phyloP scores from a whole-genome alignment of 1,140 invertebrate species.

The Drosophila melanica region DNA sequence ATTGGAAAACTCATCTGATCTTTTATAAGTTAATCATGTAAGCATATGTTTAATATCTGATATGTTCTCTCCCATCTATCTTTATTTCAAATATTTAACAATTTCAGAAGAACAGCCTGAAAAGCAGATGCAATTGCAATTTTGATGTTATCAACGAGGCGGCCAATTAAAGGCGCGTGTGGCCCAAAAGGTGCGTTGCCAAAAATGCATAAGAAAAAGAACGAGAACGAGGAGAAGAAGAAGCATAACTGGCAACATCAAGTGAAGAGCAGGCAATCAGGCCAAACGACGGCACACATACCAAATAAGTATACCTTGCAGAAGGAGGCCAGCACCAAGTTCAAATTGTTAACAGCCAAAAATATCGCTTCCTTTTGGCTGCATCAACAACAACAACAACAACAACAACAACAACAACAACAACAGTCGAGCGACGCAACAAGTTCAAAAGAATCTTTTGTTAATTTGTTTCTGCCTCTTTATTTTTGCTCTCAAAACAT shows the following conservation, averaged over 20 bases:
- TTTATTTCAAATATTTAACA: constrained; percentile 5
- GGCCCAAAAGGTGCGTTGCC: constrained; percentile 6
- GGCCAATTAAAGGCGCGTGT: constrained; percentile 62
- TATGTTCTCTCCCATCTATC: background rate
- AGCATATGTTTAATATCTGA: background rate
- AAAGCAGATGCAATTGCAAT: constrained; percentile 44
- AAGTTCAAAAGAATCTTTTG: constrained; percentile 54
- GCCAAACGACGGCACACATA: constrained; percentile 42
- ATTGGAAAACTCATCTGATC: too few species aligned
- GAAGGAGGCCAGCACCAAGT: background rate
- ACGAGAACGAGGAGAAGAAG: constrained; percentile 5
- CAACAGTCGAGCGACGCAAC: constrained; percentile 46
- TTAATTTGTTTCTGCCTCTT: constrained; percentile 12
- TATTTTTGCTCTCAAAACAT: constrained; percentile 43
- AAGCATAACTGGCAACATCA: background rate
- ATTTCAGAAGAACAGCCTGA: constrained; percentile 34
- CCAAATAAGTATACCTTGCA: constrained; percentile 18
- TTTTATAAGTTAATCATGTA: too few species aligned
- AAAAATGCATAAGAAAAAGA: constrained; percentile 11
- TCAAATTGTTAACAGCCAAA: constrained; percentile 48
- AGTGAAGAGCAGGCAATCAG: constrained; percentile 29
- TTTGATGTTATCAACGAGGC: constrained; percentile 45
- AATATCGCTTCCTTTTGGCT: constrained; percentile 55
- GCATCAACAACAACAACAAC: constrained; percentile 2
- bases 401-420: constrained; percentile 11